Base-by-base conservation (phyloP, 2,113 vertebrate genomes). In the Ariopsis seemanni region DNA sequence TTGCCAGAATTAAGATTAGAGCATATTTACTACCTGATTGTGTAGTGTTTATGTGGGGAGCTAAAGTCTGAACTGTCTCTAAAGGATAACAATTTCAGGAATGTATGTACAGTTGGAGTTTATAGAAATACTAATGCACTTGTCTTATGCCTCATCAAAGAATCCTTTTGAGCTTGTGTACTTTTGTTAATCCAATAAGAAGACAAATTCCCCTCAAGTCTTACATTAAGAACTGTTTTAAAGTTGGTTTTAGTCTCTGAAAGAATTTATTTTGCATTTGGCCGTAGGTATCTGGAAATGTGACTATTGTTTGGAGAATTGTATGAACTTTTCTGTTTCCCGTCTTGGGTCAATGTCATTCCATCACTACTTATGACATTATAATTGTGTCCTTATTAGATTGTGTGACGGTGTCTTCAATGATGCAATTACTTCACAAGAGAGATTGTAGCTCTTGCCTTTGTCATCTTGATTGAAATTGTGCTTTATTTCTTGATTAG, bases 321-420 rank as follows among this genome's bases (percentile, higher is more conserved):
- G 71, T 50, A 74, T 50, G 22, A 53, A 11, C 5, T 7, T 25
- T 77, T 52, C 42, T 48, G 18, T 74, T 48, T 20, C 14, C 62
- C 25, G 53, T 17, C 7, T 22, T 60, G 4, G 65, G 8, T 67
- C 52, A 17, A 10, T 71, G 48, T 60, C 18, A 75, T 57, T 20
- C 15, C 20, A 14, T 75, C 20, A 75, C 1, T 27, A 15, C 0
- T 3, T 80, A 63, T 78, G 72, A 89, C n/a, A 5, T 48, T 78
- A 30, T 78, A 60, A 11, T 75, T 34, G 69, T 65, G 14, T 42
- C 88, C 89, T 91, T 84, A 25, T 85, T 88, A 82, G 58, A n/a
- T 88, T 88, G 78, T 69, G 22, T 34, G 81, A 8, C 22, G 50
- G 25, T 85, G 75, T 42, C 34, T 72, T 69, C 34, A 55, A n/a